Conservation (phyloP, 2,797 vertebrate species). For the Silurus lanzhouensis region DNA sequence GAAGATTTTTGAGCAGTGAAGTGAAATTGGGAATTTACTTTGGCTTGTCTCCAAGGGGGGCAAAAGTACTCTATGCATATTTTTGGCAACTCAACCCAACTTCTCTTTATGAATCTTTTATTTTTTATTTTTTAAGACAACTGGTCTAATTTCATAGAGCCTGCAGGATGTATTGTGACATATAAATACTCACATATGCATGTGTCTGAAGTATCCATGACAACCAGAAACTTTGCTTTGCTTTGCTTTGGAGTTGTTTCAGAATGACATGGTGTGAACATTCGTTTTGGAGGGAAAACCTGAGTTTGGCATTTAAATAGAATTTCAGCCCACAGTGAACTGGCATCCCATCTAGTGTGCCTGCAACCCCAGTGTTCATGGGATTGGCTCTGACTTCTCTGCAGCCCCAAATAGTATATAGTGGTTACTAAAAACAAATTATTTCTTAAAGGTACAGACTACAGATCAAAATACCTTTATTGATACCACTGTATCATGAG, state of each 20-base stretch:
- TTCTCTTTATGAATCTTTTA: constrained; percentile 3
- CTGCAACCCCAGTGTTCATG: not conserved
- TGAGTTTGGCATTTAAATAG: constrained; percentile 30
- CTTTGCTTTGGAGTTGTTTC: not conserved
- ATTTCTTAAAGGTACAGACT: not conserved
- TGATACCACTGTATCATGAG: not conserved
- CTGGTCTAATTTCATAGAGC: constrained; percentile 18
- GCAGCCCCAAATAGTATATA: not conserved
- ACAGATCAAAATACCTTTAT: not conserved
- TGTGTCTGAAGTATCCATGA: constrained; percentile 33
- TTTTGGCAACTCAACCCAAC: constrained; percentile 11
- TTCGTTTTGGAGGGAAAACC: constrained; percentile 20
- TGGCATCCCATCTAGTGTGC: not conserved
- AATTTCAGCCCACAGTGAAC: not conserved
- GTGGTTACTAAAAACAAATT: not conserved
- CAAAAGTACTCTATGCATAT: not conserved
- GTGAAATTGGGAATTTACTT: constrained; percentile 27
- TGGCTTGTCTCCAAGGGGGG: not conserved
- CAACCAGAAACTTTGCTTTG: constrained; percentile 17
- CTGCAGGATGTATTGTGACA: not conserved
- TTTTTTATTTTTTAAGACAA: not conserved
- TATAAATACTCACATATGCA: constrained; percentile 4
- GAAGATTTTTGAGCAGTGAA: constrained; percentile 30
- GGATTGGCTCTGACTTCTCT: not conserved
- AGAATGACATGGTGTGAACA: constrained; percentile 22